These are phyloP conservation scores for Lipotes vexillifer DNA, from an alignment of 2,113 vertebrate genomes.

Conservation along the genomic window DNA sequence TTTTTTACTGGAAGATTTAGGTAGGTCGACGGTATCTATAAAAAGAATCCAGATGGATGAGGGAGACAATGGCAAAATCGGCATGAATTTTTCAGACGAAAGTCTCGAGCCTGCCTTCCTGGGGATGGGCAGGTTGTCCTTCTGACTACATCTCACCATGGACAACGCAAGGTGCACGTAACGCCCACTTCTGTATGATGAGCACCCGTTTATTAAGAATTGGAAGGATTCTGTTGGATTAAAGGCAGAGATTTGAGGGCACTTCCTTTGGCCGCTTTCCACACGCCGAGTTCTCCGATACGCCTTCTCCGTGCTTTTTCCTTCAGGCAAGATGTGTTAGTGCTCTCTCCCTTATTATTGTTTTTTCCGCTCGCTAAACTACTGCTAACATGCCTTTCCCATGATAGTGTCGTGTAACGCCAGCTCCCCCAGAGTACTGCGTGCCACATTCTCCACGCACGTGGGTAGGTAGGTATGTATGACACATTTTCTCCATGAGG, in stretches of 20 bases:
- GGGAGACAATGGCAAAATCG: fast-evolving
- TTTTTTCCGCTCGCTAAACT: background rate
- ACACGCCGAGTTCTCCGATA: fast-evolving
- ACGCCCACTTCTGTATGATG: fast-evolving
- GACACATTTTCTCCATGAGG: background rate
- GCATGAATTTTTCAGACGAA: background rate
- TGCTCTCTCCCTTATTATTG: background rate
- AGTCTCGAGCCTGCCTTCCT: background rate
- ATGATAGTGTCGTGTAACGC: fast-evolving
- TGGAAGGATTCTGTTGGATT: background rate
- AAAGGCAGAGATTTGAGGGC: too few species aligned
- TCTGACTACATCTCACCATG: fast-evolving
- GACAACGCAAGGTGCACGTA: fast-evolving
- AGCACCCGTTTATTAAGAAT: fast-evolving
- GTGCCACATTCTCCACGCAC: fast-evolving
- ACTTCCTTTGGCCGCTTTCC: background rate
- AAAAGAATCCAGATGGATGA: fast-evolving
- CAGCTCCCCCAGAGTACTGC: background rate
- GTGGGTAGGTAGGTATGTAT: too few species aligned
- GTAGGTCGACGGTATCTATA: fast-evolving
- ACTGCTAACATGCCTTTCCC: fast-evolving
- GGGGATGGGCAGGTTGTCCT: fast-evolving
- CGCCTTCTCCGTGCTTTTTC: fast-evolving
- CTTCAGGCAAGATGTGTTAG: fast-evolving
- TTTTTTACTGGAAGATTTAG: too few species aligned